Conservation (phyloP, 2,888 invertebrate species). For the Rhamphomyia laevipes region DNA sequence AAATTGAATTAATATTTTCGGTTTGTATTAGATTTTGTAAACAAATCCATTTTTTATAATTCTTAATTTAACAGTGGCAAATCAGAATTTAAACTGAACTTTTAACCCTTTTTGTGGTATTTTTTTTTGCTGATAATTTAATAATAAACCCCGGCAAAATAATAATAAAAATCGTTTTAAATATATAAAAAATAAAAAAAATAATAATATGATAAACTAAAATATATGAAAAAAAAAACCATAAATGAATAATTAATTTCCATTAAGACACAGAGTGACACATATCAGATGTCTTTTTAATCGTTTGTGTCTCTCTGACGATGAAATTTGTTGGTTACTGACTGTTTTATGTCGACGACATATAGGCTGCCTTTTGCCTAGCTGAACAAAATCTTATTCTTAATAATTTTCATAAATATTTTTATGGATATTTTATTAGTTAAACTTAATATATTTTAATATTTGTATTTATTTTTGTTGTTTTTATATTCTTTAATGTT, state of each 20-base stretch:
- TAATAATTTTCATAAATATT: too few species aligned
- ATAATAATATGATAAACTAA: neutral
- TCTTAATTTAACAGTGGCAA: too few species aligned
- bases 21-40: too few species aligned
- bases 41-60: too few species aligned
- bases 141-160: neutral
- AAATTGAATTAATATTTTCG: too few species aligned
- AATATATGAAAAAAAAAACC: neutral
- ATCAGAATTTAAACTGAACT: neutral
- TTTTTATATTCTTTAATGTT: too few species aligned
- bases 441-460: too few species aligned
- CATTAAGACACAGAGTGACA: neutral
- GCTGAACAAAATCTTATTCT: too few species aligned
- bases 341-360: neutral
- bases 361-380: neutral
- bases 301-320: neutral
- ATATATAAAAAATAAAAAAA: neutral
- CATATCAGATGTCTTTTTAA: neutral
- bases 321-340: neutral
- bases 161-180: neutral
- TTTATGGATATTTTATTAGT: too few species aligned
- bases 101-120: neutral
- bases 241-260: neutral
- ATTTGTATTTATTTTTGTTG: too few species aligned
- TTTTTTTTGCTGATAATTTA: neutral